Conservation (phyloP, 2,113 vertebrate species). For the Excalfactoria chinensis region DNA sequence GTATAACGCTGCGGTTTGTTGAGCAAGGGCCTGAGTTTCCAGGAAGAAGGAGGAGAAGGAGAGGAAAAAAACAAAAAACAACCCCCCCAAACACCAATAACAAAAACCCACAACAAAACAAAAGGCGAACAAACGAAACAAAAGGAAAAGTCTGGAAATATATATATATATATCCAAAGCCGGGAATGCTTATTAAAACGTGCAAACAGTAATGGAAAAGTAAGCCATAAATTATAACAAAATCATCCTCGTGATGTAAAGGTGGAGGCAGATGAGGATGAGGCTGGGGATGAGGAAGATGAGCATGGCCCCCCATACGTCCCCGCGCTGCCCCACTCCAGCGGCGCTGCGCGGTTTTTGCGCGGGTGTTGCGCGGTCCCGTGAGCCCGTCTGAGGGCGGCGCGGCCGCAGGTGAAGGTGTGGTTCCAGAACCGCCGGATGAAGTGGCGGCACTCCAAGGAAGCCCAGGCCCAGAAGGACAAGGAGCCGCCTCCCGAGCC, state of each 20-base stretch:
- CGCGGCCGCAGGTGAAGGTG: conserved; percentile 87
- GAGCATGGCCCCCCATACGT: no score
- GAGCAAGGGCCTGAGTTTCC: conserved; percentile 29
- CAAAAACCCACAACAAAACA: no score
- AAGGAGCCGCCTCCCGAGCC: conserved; percentile 78
- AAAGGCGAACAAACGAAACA: not conserved
- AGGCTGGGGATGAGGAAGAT: no score
- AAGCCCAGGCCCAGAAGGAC: conserved; percentile 96
- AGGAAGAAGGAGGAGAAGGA: conserved; percentile 17
- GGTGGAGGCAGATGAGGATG: not conserved
- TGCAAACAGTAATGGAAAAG: not conserved
- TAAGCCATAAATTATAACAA: not conserved
- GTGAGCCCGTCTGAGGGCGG: not conserved
- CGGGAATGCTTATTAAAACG: not conserved
- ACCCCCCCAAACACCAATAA: not conserved
- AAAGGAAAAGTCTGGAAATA: not conserved
- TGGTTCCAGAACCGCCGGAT: conserved; percentile 97
- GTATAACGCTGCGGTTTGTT: conserved; percentile 52
- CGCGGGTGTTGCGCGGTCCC: not conserved
- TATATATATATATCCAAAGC: no score
- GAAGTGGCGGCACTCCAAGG: conserved; percentile 98
- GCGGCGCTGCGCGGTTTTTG: not conserved
- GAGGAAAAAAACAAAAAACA: not conserved
- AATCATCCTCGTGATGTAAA: not conserved
- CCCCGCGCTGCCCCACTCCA: not conserved